A percentile compares a stretch with the other conserved stretches of the same genome.
Evolutionary conservation across 1,140 invertebrate species (phyloP).

Genomic region (Sarcophaga bullata): DNA sequence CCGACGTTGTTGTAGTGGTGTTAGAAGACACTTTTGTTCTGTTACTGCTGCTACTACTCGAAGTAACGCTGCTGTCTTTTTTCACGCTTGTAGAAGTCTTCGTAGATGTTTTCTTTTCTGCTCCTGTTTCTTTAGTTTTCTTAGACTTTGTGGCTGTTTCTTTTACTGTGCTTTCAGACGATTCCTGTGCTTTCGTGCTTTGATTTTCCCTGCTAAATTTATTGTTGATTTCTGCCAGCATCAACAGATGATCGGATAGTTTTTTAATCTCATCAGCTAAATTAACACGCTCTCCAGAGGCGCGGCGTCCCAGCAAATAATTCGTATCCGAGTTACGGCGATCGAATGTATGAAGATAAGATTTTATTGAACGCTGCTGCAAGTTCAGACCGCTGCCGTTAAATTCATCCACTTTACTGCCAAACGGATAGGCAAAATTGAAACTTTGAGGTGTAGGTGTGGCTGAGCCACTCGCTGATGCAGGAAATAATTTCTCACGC

Average conservation of each 20-base stretch:
- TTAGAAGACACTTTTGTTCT: background rate
- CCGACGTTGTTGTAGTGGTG: conserved; percentile 26
- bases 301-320: conserved; percentile 67
- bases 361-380: conserved; percentile 62
- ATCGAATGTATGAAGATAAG: conserved; percentile 70
- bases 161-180: conserved; percentile 1
- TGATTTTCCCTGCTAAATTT: conserved; percentile 69
- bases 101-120: conserved; percentile 16
- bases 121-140: conserved; percentile 15
- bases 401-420: conserved; percentile 59
- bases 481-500: conserved; percentile 58
- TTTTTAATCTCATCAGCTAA: conserved; percentile 83
- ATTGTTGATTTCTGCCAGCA: conserved; percentile 75
- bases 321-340: conserved; percentile 80
- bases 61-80: conserved; percentile 44
- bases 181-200: background rate
- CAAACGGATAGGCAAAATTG: conserved; percentile 53
- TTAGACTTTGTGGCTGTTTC: background rate
- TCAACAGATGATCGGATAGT: conserved; percentile 79
- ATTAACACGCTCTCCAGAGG: conserved; percentile 70
- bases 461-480: background rate
- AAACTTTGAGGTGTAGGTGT: conserved; percentile 43
- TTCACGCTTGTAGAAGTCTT: conserved; percentile 45
- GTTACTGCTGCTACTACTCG: background rate
- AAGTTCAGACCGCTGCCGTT: conserved; percentile 54